Base-by-base conservation (phyloP, 2,797 vertebrate species). In the Poecilia wingei region DNA sequence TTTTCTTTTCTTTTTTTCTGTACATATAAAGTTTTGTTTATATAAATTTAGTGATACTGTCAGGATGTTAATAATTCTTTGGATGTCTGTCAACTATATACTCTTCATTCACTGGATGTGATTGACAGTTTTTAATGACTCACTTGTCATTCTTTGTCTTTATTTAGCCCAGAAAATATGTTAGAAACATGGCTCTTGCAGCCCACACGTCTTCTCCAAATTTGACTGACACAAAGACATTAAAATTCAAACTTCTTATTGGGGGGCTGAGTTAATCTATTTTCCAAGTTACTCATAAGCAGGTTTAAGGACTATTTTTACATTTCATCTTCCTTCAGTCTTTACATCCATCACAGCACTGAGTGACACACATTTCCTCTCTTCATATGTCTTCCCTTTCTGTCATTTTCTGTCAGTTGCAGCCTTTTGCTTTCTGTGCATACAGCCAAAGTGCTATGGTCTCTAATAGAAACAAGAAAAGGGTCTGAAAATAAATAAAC, bases 391-490 rank as follows among this genome's bases (percentile, higher is more conserved):
- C 85, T 84, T 33, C 18, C 75, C 64, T 74, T 81, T 83, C 9
- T 73, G 74, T 81, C 86, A 61, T 81, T 86, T 80, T 81, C 72
- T 74, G 69, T 82, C 83, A 59, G 87, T 75, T 76, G 82, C 13
- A 9, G 64, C 69, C 61, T 75, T 80, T 43, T 79, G 87, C 81
- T 89, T 66, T 84, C 55, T 85, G 84, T 79, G 85, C 92, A 89
- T 88, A 90, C 89, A 86, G 78, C 86, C 83, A 84, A 81, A 76
- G 75, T 36, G 68, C 61, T 46, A 75, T 79, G 74, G 78, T 80
- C 79, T 94, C 89, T 89, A 93, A 92, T 76, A 90, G 84, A 93
- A 94, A 93, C 90, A 93, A 82, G 77, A 78, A 85, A 83, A 78
- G 33, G 47, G 57, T 74, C 74, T 80, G 55, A 86, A 87, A 89